Conservation (phyloP, 2,888 invertebrate genomes). For the Phania funesta region DNA sequence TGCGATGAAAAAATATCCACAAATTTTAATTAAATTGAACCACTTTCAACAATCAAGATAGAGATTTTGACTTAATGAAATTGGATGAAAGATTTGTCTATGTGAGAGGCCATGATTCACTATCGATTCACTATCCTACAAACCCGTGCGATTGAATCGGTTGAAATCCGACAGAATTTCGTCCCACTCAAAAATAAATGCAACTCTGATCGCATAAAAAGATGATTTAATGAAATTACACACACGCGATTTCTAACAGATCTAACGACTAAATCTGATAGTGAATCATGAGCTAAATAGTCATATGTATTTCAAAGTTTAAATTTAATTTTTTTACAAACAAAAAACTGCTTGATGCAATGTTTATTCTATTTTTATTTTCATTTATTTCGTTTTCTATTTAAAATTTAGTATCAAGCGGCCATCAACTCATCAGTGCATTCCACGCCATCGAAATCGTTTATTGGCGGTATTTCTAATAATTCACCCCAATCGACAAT, state of each 20-base stretch:
- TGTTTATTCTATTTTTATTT: not conserved
- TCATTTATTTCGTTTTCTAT: not conserved
- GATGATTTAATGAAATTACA: too few species aligned
- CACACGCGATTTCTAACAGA: too few species aligned
- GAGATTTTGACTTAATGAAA: constrained; percentile 18
- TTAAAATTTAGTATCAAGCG: constrained; percentile 88
- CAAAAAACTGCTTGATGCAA: constrained; percentile 9
- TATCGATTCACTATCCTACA: too few species aligned
- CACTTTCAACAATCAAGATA: not conserved
- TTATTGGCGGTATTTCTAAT: constrained; percentile 80
- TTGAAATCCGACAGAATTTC: too few species aligned
- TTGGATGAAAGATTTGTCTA: not conserved
- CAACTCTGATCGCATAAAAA: too few species aligned
- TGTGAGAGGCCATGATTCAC: too few species aligned
- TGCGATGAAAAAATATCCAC: too few species aligned
- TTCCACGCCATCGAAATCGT: constrained; percentile 85
- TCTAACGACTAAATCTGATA: too few species aligned
- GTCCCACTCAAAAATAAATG: too few species aligned
- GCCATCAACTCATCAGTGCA: constrained; percentile 87
- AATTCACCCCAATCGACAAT: constrained; percentile 80
- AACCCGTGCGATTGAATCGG: too few species aligned
- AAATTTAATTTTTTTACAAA: not conserved
- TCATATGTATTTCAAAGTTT: not conserved
- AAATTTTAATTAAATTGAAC: not conserved
- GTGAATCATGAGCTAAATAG: too few species aligned